Conservation (phyloP, 2,113 vertebrate species). For the Alces alces region DNA sequence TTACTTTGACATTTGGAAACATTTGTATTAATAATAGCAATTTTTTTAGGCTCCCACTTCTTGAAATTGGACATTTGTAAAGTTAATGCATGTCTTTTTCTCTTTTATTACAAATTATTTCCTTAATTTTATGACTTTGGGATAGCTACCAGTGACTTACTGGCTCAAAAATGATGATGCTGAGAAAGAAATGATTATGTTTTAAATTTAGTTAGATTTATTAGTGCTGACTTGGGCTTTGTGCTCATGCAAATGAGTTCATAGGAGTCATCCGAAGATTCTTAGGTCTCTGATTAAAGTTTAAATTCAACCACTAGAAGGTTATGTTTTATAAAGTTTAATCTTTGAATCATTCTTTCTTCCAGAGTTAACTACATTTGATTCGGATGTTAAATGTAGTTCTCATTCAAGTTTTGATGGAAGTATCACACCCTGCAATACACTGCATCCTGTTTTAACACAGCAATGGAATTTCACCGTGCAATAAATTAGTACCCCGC, state of each 20-base stretch:
- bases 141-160: not conserved
- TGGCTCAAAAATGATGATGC: not conserved
- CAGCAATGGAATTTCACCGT: not conserved
- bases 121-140: conserved; percentile 46
- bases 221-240: not conserved
- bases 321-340: not conserved
- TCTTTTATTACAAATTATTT: conserved; percentile 45
- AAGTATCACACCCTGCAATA: not conserved
- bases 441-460: not conserved
- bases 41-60: not conserved
- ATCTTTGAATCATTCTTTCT: not conserved
- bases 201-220: conserved; percentile 38
- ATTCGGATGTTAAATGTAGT: not conserved
- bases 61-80: conserved; percentile 31
- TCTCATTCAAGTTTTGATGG: not conserved
- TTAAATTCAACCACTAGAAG: not conserved
- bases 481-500: not conserved
- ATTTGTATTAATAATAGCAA: conserved; percentile 32
- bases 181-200: not conserved
- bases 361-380: not conserved
- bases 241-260: not conserved
- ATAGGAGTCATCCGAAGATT: not conserved
- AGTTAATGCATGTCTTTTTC: conserved; percentile 20
- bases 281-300: not conserved
- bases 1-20: conserved; percentile 39